phyloP scores from a whole-genome alignment of 2,797 vertebrate species.

The Cercopithecus petaurista region DNA sequence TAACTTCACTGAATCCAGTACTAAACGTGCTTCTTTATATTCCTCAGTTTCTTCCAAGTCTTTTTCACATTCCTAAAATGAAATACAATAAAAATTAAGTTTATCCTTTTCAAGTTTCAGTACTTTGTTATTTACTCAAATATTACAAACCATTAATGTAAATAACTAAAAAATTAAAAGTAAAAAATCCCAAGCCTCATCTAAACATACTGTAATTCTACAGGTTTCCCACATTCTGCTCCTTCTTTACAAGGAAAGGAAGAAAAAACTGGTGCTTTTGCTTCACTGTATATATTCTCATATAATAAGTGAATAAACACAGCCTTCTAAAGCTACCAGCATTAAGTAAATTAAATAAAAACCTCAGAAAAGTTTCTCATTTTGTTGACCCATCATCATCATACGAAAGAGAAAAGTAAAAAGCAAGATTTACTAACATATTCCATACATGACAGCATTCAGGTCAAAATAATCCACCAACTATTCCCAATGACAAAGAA shows the following conservation, averaged over 20 bases:
- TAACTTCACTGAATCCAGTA: conserved; percentile 95
- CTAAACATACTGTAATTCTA: not conserved
- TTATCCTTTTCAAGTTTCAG: not conserved
- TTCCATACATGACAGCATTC: not conserved
- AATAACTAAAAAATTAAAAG: not conserved
- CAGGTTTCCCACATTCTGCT: not conserved
- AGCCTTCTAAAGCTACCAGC: not conserved
- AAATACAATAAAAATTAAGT: conserved; percentile 70
- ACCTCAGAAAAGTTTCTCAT: not conserved
- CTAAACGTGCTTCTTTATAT: conserved; percentile 91
- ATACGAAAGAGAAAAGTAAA: conserved; percentile 12
- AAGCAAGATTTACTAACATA: not conserved
- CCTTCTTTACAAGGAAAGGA: not conserved
- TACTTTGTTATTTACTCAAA: conserved; percentile 21
- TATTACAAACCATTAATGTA: conserved; percentile 15
- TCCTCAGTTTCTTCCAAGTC: conserved; percentile 94
- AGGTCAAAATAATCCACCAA: conserved; percentile 31
- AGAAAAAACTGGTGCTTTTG: not conserved
- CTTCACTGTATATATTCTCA: not conserved
- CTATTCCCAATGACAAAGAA: not conserved
- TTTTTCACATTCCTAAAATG: conserved; percentile 90
- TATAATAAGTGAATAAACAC: not conserved
- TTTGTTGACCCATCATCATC: not conserved
- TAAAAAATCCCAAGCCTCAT: not conserved
- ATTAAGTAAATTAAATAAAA: conserved; percentile 30